phyloP scores from a whole-genome alignment of 2,797 vertebrate species.

The Enteromius viviparus region DNA sequence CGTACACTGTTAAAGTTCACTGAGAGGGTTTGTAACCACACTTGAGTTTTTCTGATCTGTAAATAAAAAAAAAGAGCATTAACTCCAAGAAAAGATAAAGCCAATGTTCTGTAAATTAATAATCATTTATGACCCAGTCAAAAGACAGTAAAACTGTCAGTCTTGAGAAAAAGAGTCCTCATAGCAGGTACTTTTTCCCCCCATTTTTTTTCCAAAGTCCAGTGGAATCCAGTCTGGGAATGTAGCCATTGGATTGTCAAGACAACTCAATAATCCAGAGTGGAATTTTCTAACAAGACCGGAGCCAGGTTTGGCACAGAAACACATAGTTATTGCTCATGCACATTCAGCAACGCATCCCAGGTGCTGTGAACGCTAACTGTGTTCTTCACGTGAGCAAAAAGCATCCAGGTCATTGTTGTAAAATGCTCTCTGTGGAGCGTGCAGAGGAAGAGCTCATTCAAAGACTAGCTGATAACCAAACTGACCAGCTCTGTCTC shows the following conservation, averaged over 20 bases:
- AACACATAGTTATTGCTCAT: slow-evolving; percentile 48
- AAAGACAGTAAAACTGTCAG: slow-evolving; percentile 63
- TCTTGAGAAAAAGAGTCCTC: slow-evolving; percentile 64
- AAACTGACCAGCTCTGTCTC: background rate
- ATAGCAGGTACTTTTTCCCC: slow-evolving; percentile 68
- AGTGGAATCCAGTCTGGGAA: slow-evolving; percentile 73
- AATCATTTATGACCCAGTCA: slow-evolving; percentile 62
- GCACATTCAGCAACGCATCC: slow-evolving; percentile 57
- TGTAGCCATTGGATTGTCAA: slow-evolving; percentile 72
- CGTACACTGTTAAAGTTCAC: slow-evolving; percentile 42
- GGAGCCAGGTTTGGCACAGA: slow-evolving; percentile 67
- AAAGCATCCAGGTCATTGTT: slow-evolving; percentile 73
- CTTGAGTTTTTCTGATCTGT: slow-evolving; percentile 25
- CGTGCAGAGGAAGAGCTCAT: slow-evolving; percentile 75
- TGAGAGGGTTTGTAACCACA: slow-evolving; percentile 44
- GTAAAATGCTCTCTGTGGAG: slow-evolving; percentile 72
- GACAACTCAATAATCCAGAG: slow-evolving; percentile 76
- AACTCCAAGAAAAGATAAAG: slow-evolving; percentile 36
- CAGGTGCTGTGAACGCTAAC: slow-evolving; percentile 56
- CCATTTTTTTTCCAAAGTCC: slow-evolving; percentile 62
- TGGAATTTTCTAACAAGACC: slow-evolving; percentile 77
- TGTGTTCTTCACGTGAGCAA: slow-evolving; percentile 48
- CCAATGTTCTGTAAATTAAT: slow-evolving; percentile 26
- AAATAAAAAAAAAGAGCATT: background rate
- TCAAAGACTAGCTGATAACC: slow-evolving; percentile 58